Base-by-base conservation (phyloP, 2,888 invertebrate species). In the Hoplodrina blanda region DNA sequence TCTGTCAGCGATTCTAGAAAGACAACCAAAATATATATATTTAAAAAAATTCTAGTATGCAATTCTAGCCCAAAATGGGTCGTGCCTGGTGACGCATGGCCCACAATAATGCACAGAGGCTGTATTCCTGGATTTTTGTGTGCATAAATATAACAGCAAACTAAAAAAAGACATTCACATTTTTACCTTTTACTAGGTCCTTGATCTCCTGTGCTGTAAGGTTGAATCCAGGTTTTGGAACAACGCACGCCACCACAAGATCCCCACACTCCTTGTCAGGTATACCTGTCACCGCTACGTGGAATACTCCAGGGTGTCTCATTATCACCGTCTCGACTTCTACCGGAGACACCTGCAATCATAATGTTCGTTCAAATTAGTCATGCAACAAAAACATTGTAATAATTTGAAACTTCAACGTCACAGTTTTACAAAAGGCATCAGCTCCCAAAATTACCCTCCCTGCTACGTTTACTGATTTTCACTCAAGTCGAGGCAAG, bases 201-300 rank as follows among this genome's bases (percentile, higher is more conserved):
- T 91, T 91, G 62, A 93, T 90, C 57, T 93, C 90, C 50, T 90
- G 84, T 0, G 90, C 90, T 5, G 84, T 88, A 5, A 90, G 76
- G 1, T 71, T 67, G 2, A 44, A 52, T 0, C 85, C 89, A 2
- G 84, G 71, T 19, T 76, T 77, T 0, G 76, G 81, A 10, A 92
- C 86, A 0, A 92, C 88, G 37, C 88, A 92, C 0, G 93, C 92
- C 0, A 90, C 87, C 0, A 89, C 88, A 37, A 92, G 81, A 4
- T 92, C 92, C 0, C 92, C 92, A 19, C 84, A 85, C 57, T 88
- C 88, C 4, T 67, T 65, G 61, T 92, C 90, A 0, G 87, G 83
- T 25, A 92, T 80, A 6, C 90, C 88, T 0, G 87, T 89, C 20
- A 92, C 91, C 0, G 85, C 91, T 41, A 88, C 92, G 37, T 92